Percentiles rank a stretch among this genome's conserved stretches.
Evolutionary conservation across 1,140 invertebrate species (phyloP).

Genomic region (Euura saliciscinereae): DNA sequence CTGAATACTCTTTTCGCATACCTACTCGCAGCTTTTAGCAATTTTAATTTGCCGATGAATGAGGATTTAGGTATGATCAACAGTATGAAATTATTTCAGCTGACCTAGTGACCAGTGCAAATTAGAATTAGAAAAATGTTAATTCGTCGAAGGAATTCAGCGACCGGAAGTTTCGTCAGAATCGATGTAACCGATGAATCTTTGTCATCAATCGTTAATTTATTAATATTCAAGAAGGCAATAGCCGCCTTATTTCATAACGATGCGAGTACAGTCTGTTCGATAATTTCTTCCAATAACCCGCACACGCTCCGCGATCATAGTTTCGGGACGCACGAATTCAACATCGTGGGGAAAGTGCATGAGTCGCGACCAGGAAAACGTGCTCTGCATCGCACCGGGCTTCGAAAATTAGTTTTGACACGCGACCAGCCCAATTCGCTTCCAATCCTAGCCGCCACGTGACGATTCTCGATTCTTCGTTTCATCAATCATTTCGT

Average conservation of each 20-base stretch:
- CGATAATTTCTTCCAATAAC: too few relatives aligned
- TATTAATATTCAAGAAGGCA: neutral
- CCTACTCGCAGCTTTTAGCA: too few relatives aligned
- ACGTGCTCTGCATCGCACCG: neutral
- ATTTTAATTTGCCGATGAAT: too few relatives aligned
- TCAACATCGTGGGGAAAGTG: neutral
- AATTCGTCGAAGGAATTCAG: slow-evolving; percentile 21
- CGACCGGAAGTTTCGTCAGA: slow-evolving; percentile 12
- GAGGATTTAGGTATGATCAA: too few relatives aligned
- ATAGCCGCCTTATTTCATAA: neutral
- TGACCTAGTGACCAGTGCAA: too few relatives aligned
- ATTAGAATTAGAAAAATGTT: too few relatives aligned
- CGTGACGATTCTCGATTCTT: neutral
- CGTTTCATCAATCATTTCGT: too few relatives aligned
- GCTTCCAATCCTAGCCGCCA: neutral
- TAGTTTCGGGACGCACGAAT: too few relatives aligned
- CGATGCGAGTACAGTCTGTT: neutral
- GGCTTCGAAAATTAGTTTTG: slow-evolving; percentile 2
- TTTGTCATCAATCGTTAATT: neutral
- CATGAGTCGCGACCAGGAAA: neutral
- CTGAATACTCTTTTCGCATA: too few relatives aligned
- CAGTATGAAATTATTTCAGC: too few relatives aligned
- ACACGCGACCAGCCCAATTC: neutral
- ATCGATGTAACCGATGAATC: neutral
- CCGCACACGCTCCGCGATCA: too few relatives aligned